Conservation (phyloP, 1,140 invertebrate genomes). For the Helicoverpa armigera region DNA sequence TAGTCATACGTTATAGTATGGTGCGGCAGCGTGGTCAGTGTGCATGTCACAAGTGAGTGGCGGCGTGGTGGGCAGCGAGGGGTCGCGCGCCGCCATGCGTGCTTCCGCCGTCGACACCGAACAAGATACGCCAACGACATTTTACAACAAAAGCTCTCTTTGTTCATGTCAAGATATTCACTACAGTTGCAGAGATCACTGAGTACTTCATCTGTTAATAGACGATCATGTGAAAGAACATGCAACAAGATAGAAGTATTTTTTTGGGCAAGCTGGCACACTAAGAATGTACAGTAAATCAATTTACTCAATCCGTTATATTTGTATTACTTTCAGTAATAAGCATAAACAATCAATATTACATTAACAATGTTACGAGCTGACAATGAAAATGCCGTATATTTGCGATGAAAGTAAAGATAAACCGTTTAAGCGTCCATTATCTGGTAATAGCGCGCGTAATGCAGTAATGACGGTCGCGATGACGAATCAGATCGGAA, state of each 20-base stretch:
- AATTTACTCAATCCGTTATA: background rate
- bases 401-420: constrained; percentile 34
- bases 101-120: constrained; percentile 28
- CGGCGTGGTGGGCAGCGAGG: background rate
- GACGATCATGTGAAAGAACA: too few relatives aligned
- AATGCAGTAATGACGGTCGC: constrained; percentile 29
- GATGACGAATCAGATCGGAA: constrained; percentile 48
- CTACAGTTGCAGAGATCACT: too few relatives aligned
- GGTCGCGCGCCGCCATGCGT: constrained; percentile 42
- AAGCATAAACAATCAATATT: background rate
- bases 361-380: background rate
- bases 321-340: background rate
- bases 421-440: constrained; percentile 24
- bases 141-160: background rate
- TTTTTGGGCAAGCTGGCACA: too few relatives aligned
- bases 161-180: too few relatives aligned
- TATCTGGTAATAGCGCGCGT: constrained; percentile 39
- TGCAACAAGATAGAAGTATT: too few relatives aligned
- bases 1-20: too few relatives aligned
- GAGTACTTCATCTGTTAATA: too few relatives aligned
- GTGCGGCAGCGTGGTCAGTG: background rate
- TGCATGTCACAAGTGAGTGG: background rate
- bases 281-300: background rate
- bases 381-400: constrained; percentile 1
- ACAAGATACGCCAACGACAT: constrained; percentile 10